Evolutionary conservation across 2,797 vertebrate species (phyloP).

Genomic region (Brotogeris chrysoptera): DNA sequence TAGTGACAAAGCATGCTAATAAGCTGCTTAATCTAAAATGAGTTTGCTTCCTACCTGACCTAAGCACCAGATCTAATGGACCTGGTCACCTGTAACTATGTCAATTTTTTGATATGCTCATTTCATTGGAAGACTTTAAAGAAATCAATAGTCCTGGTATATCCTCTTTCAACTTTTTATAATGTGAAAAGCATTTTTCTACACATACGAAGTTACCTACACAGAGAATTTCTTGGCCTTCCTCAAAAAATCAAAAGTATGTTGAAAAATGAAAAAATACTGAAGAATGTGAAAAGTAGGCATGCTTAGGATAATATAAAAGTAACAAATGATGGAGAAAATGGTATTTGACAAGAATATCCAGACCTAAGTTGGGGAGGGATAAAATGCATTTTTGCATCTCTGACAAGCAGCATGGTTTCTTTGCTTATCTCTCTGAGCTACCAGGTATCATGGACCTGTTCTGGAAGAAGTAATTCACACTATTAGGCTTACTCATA

Average conservation of each 20-base stretch:
- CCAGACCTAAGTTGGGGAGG: not conserved
- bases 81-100: not conserved
- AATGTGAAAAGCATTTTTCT: not conserved
- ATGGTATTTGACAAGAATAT: not conserved
- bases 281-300: not conserved
- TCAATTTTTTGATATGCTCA: not conserved
- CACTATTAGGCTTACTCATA: not conserved
- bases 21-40: not conserved
- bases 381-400: not conserved
- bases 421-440: not conserved
- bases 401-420: not conserved
- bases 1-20: not conserved
- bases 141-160: not conserved
- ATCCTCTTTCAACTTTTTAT: not conserved
- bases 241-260: not conserved
- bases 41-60: not conserved
- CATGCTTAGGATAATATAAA: not conserved
- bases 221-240: not conserved
- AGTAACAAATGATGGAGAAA: not conserved
- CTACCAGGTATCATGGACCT: not conserved
- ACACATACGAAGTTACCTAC: not conserved
- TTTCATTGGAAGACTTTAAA: not conserved
- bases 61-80: not conserved
- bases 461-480: not conserved
- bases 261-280: not conserved